Base-by-base conservation (phyloP, 1,140 invertebrate species). In the Phthorimaea operculella region DNA sequence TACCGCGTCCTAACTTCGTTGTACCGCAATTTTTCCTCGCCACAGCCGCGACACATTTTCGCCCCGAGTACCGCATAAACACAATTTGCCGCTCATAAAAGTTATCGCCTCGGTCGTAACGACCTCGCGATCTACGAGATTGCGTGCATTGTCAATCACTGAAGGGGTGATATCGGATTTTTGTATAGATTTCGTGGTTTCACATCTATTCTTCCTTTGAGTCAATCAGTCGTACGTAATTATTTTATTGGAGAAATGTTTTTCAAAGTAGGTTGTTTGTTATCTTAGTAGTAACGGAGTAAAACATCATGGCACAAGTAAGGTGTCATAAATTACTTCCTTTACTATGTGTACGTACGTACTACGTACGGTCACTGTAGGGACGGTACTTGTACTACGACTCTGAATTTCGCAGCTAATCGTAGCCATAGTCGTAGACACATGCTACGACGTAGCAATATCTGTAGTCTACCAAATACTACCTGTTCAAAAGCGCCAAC, bases 71-170 rank as follows among this genome's bases (percentile, higher is more conserved):
- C 59, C 60, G 58, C 66, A 79, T 83, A 83, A 83, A 83, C 77
- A 80, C 79, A 83, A 83, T 83, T 82, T 76, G 64, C 63, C 68
- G 62, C 71, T 78, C 79, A 80, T 83, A 83, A 83, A 83, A 83
- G 77, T 83, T 79, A 83, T 70, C 76, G 70, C 48, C 52, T 53
- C 28, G 60, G n/a, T 59, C 57, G 44, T 47, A 47, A 47, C 44
- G 44, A 47, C n/a, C 15, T 47, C 62, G 52, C 62, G 59, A 62
- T 61, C 63, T 50, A 50, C 36, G 44, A 51, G 54, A 61, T 53
- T 47, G 56, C 33, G 44, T 59, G 69, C 68, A 74, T 79, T 75
- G 76, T 65, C 72, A 73, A 74, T 74, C 54, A 47, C 14, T 11
- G 12, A 47, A 11, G 14, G 44, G 15, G 8, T 47, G 44, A 17